Evolutionary conservation across 2,888 invertebrate genomes (phyloP), one percentile per base, ranked within the genome.

Genomic region (Meganola albula): DNA sequence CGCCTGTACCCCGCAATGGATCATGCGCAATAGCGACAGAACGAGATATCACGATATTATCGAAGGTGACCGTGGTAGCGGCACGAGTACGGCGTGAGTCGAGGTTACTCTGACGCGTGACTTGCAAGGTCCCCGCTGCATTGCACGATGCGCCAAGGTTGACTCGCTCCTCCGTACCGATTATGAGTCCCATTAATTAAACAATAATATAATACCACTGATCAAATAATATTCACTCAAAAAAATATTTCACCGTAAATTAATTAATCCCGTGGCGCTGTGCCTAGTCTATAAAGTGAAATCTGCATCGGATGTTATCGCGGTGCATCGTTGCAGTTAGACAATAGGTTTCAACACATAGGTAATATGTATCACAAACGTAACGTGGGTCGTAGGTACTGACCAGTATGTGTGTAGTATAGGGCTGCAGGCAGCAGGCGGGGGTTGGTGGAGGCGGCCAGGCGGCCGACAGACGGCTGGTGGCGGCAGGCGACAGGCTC

Each of bases 61-160:
- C 54, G 64, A 58, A 44, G 48, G 60, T 62, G 61, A 67, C 54
- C 68, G 57, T 63, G 56, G 74, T 77, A 76, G 57, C 58, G 70
- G 68, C 48, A 61, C 69, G 74, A 78, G 75, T 74, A 80, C 77
- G 70, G 74, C 78, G 77, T 74, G 78, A 77, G 77, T 68, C 83
- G 84, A 84, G 84, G 85, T 84, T 84, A 83, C 74, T 74, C 78
- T 83, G 85, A 85, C 85, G 85, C 84, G 85, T 85, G 83, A 84
- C 84, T 85, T 84, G 85, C 85, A 84, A 85, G 85, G 85, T 84
- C 82, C 72, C 75, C 76, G 79, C 74, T 85, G 85, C 85, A 85
- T 77, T 84, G 83, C 83, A 80, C 83, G 84, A 85, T 84, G 85
- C 82, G 79, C 82, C 85, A 85, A 85, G 85, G 85, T 85, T 84